Evolutionary conservation across 2,888 invertebrate species (phyloP).

Genomic region (Agrochola lychnidis): DNA sequence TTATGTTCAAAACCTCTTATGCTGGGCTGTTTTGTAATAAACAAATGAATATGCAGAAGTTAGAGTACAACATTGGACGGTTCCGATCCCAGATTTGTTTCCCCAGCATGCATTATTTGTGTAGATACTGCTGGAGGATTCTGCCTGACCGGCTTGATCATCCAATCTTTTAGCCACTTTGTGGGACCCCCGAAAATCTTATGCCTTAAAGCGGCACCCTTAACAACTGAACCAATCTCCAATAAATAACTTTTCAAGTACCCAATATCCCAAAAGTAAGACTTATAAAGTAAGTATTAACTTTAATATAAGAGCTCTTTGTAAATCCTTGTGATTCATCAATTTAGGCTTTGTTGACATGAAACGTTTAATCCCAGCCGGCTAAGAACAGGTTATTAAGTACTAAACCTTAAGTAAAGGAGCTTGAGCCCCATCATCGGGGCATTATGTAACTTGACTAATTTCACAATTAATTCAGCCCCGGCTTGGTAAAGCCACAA

Average conservation of each 20-base stretch:
- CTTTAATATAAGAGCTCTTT: slow-evolving; percentile 33
- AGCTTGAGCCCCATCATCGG: slow-evolving; percentile 65
- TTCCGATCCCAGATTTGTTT: background rate
- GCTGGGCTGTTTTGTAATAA: slow-evolving; percentile 14
- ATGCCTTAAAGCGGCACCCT: too few species aligned
- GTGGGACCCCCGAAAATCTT: background rate
- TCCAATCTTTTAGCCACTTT: background rate
- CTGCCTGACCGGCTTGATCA: background rate
- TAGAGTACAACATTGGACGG: background rate
- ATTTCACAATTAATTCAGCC: slow-evolving; percentile 73
- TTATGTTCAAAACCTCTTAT: slow-evolving; percentile 30
- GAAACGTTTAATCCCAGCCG: slow-evolving; percentile 67
- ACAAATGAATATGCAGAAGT: slow-evolving; percentile 16
- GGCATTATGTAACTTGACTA: slow-evolving; percentile 71
- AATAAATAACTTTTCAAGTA: slow-evolving; percentile 16
- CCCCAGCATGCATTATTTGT: background rate
- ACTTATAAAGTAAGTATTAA: slow-evolving; percentile 25
- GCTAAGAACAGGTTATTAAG: slow-evolving; percentile 75
- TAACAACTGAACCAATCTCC: background rate
- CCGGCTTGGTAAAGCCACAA: slow-evolving; percentile 64
- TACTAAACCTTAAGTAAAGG: slow-evolving; percentile 74
- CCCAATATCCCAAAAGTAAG: slow-evolving; percentile 20
- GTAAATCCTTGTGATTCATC: slow-evolving; percentile 56
- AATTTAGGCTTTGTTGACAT: slow-evolving; percentile 62
- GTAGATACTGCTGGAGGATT: background rate